These are phyloP conservation scores for Brachionus manjavacas DNA, from an alignment of 1,140 invertebrate genomes.

Conservation along the genomic window DNA sequence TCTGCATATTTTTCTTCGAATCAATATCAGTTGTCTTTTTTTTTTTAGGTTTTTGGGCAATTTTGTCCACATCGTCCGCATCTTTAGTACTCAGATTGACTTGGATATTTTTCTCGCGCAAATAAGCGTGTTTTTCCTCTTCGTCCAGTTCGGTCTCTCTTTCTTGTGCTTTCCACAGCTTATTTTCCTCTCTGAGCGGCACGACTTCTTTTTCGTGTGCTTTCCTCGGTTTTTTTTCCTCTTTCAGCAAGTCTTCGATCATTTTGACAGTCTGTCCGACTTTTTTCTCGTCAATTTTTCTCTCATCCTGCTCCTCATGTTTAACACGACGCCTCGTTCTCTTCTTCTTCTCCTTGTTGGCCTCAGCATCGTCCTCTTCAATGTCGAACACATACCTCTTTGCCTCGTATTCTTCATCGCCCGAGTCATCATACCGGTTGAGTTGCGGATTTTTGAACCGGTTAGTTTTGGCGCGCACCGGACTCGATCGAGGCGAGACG, in stretches of 20 bases:
- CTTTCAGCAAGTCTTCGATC: conserved; percentile 32
- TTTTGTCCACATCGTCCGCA: background rate
- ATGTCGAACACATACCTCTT: conserved; percentile 41
- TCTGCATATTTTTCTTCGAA: background rate
- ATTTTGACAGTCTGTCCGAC: conserved; percentile 22
- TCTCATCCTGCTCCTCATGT: background rate
- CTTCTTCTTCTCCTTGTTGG: background rate
- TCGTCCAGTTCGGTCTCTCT: background rate
- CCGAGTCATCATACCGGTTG: background rate
- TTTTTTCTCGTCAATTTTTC: conserved; percentile 35
- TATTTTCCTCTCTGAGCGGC: background rate
- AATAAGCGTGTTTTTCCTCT: background rate
- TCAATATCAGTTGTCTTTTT: background rate
- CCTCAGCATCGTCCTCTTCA: background rate
- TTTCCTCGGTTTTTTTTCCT: background rate
- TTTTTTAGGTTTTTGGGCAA: conserved; percentile 31
- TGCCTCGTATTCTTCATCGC: conserved; percentile 28
- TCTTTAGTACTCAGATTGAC: conserved; percentile 20
- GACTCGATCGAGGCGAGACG: background rate
- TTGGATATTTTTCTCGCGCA: conserved; percentile 33
- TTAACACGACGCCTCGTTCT: background rate
- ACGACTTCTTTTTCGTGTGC: background rate
- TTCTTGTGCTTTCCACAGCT: background rate
- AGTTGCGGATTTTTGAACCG: conserved; percentile 9
- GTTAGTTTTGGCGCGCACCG: background rate